These are phyloP conservation scores for Acromyrmex charruanus DNA, from an alignment of 1,140 invertebrate species.

Conservation along the genomic window DNA sequence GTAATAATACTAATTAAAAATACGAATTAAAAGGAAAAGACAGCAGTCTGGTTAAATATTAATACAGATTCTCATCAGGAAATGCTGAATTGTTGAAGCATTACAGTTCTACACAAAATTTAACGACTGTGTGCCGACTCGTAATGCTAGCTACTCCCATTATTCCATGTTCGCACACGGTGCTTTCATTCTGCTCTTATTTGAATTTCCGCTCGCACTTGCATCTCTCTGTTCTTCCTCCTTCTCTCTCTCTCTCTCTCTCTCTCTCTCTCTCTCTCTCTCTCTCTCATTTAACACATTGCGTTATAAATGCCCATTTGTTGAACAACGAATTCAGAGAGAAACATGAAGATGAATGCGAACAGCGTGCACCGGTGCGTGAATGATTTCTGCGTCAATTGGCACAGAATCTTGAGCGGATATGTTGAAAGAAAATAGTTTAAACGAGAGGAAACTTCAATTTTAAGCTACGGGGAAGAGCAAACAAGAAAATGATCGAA, in stretches of 20 bases:
- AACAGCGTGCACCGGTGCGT: not conserved
- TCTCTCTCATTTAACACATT: not conserved
- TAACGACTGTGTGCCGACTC: not conserved
- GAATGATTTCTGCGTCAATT: not conserved
- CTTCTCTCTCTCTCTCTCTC: not conserved
- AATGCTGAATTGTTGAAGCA: not conserved
- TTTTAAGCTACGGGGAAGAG: not conserved
- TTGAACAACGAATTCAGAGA: conserved; percentile 2
- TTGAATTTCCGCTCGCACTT: not conserved
- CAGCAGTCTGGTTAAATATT: conserved; percentile 12
- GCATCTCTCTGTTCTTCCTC: not conserved
- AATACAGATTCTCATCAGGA: not conserved
- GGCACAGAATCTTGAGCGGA: not conserved
- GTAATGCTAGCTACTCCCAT: conserved; percentile 13
- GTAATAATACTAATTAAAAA: not conserved
- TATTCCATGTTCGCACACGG: conserved; percentile 6
- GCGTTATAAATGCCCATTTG: conserved; percentile 37
- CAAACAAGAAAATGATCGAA: not conserved
- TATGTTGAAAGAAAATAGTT: not conserved
- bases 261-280: too few species aligned
- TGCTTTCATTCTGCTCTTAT: conserved; percentile 18
- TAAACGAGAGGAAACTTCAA: not conserved
- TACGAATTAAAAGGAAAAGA: not conserved
- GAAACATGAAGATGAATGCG: not conserved
- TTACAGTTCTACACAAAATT: not conserved